A percentile compares a stretch with the other conserved stretches of the same genome.
phyloP scores from a whole-genome alignment of 2,113 vertebrate genomes.

The Trichomycterus rosablanca region DNA sequence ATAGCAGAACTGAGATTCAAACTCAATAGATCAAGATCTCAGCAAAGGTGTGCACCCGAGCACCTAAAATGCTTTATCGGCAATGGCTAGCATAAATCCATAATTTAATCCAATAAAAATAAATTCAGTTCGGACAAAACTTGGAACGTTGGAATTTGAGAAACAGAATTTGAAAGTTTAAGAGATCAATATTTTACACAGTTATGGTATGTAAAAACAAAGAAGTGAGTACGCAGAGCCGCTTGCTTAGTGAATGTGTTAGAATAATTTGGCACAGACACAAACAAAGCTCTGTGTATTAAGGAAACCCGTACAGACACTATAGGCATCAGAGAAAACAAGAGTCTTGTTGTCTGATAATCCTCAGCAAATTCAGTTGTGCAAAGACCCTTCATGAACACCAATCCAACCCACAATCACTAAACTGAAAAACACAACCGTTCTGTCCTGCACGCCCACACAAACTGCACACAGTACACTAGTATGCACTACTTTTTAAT shows the following conservation, averaged over 20 bases:
- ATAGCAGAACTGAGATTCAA: no score
- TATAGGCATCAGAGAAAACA: constrained; percentile 1
- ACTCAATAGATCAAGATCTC: no score
- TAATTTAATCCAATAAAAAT: no score
- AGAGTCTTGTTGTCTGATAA: constrained; percentile 7
- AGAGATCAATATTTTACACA: no score
- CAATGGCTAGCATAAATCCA: no score
- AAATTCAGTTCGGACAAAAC: no score
- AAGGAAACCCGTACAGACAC: not conserved
- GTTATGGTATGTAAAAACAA: not conserved
- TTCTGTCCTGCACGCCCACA: not conserved
- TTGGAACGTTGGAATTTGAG: no score
- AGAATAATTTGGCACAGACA: not conserved
- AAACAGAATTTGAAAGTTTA: no score
- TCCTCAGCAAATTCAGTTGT: constrained; percentile 8
- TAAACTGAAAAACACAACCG: not conserved
- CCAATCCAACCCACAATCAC: not conserved
- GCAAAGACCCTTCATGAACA: constrained; percentile 20
- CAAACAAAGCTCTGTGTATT: constrained; percentile 18
- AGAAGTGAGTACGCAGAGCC: not conserved
- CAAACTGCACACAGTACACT: not conserved
- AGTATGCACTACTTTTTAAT: no score
- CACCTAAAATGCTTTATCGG: no score
- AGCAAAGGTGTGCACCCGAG: no score
- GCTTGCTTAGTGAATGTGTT: constrained; percentile 1